Evolutionary conservation across 2,113 vertebrate genomes (phyloP), one percentile per base, ranked within the genome.

Genomic region (Morone saxatilis): DNA sequence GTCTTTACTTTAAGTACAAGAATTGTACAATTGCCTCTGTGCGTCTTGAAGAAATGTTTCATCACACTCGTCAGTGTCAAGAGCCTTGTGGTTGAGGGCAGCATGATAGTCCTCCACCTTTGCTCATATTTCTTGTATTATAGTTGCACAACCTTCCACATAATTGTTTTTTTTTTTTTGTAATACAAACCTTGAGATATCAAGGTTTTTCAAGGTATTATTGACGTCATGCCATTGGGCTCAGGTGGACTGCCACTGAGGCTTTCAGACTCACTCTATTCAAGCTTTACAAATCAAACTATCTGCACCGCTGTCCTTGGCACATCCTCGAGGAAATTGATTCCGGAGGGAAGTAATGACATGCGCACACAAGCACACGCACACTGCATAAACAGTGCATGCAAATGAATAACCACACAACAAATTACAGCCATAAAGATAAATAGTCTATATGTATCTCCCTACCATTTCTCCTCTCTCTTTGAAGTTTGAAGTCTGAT

Each of bases 211-310:
- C 22, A 5, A 14, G 53, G 25, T 13, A 40, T 66, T 70, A 66
- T 7, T 70, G 79, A 76, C 51, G 5, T 80, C 81, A 82, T 60
- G 12, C 62, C 9, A 5, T 1, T 19, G 61, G 74, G 57, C 75
- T 76, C 72, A 87, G 81, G 81, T 91, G 83, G 71, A 71, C 66
- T 38, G 25, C 20, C 22, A 54, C 72, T 2, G 7, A 61, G 45
- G 25, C 72, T 60, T 67, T 84, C 65, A 48, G 48, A 81, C 67
- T 65, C 66, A 22, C 19, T 84, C 74, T 67, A 63, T 71, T 87
- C 31, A 53, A 19, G 61, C 73, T 86, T 86, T 83, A 82, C 43
- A 88, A 88, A 89, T 87, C 76, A 91, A 88, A 80, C 76, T 36
- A 67, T 86, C 81, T 84, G 1, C 79, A 53, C 71, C 14, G 6